These are phyloP conservation scores for Cremastinae sp. DNA, from an alignment of 2,888 invertebrate species.

Conservation along the genomic window DNA sequence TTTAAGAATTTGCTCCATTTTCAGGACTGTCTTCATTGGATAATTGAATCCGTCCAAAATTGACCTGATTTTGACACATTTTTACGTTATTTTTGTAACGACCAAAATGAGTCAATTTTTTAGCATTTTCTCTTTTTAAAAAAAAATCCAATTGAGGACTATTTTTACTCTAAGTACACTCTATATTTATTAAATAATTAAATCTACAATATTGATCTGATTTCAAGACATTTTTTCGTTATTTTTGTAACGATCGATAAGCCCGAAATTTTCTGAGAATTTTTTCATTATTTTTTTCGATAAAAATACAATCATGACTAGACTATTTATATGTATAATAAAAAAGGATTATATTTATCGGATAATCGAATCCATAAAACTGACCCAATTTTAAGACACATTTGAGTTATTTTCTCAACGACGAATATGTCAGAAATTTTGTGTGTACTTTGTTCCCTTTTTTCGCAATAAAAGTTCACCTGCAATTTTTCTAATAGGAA, in stretches of 20 bases:
- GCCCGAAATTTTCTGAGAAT: neutral
- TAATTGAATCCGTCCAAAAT: too few species aligned
- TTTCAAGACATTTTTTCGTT: conserved; percentile 12
- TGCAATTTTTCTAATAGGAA: conserved; percentile 60
- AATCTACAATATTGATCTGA: conserved; percentile 8
- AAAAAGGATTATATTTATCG: too few species aligned
- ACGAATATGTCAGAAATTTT: too few species aligned
- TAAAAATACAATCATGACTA: conserved; percentile 56
- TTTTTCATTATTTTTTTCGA: conserved; percentile 34
- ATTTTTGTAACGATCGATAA: neutral
- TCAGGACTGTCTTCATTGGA: neutral
- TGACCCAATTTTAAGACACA: conserved; percentile 15
- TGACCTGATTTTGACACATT: too few species aligned
- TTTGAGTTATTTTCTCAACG: conserved; percentile 1
- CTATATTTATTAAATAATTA: too few species aligned
- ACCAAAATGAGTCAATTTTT: too few species aligned
- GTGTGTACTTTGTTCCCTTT: conserved; percentile 10
- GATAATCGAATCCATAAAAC: conserved; percentile 1
- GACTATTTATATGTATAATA: too few species aligned
- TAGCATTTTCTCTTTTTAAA: too few species aligned
- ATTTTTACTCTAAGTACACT: too few species aligned
- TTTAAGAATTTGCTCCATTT: neutral
- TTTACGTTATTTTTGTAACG: too few species aligned
- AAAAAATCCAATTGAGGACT: too few species aligned
- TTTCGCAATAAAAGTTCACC: conserved; percentile 53